Conservation (phyloP, 2,888 invertebrate genomes). For the Cataglyphis cursor region DNA sequence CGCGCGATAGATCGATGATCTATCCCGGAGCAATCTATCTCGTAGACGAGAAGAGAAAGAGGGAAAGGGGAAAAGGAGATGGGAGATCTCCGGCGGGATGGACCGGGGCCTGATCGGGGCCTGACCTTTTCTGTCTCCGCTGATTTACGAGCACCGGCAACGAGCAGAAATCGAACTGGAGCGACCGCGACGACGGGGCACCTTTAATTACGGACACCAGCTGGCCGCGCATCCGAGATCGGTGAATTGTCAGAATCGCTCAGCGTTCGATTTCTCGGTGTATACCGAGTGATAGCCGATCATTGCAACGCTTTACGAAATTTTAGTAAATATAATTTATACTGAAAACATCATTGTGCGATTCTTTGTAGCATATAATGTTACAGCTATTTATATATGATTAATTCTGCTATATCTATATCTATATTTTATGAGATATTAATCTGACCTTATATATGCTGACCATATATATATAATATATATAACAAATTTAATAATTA, state of each 20-base stretch:
- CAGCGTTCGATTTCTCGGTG: constrained; percentile 21
- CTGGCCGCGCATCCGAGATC: constrained; percentile 45
- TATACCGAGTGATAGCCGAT: neutral
- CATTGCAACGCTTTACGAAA: neutral
- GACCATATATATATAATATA: neutral
- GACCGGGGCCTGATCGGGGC: constrained; percentile 43
- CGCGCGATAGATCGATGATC: constrained; percentile 52
- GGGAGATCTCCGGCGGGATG: constrained; percentile 49
- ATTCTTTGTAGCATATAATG: neutral
- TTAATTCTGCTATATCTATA: neutral
- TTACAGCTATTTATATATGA: neutral
- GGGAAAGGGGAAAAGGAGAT: neutral
- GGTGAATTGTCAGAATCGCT: constrained; percentile 49
- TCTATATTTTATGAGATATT: neutral
- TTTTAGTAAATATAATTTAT: neutral
- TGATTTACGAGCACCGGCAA: constrained; percentile 75
- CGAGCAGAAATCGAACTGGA: constrained; percentile 76
- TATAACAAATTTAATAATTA: neutral
- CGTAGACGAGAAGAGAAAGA: constrained; percentile 5
- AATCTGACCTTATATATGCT: neutral
- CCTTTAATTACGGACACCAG: constrained; percentile 72
- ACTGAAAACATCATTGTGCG: neutral
- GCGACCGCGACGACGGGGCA: constrained; percentile 71
- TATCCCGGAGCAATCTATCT: constrained; percentile 23
- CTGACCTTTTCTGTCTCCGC: constrained; percentile 74